These are phyloP conservation scores for Euphonia xanthogaster DNA, from an alignment of 2,797 vertebrate genomes.

Conservation along the genomic window DNA sequence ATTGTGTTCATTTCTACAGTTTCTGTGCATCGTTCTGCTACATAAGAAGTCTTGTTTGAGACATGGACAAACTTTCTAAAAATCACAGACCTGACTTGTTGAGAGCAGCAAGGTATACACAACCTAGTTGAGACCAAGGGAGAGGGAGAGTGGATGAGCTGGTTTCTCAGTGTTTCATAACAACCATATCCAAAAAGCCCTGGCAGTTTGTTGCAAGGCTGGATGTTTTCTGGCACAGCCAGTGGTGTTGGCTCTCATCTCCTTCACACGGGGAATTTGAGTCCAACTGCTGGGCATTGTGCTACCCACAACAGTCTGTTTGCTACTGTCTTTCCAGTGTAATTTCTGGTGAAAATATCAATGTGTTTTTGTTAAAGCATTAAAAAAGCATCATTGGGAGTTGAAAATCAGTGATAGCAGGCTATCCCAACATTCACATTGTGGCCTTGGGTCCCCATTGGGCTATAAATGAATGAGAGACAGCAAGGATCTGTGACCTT, in stretches of 20 bases:
- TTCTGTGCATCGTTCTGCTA: background rate
- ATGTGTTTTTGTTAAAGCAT: background rate
- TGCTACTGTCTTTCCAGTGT: background rate
- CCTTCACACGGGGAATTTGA: background rate
- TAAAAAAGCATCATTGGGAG: background rate
- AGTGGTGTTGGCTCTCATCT: background rate
- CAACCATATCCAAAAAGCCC: fast-evolving
- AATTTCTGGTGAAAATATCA: background rate
- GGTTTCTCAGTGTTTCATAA: background rate
- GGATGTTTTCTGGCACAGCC: background rate
- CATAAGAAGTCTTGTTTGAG: background rate
- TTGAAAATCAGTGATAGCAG: background rate
- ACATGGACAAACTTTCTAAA: background rate
- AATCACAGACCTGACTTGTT: background rate
- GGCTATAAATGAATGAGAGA: background rate
- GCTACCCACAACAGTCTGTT: background rate
- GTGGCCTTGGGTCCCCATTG: background rate
- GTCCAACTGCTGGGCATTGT: background rate
- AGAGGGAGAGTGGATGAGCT: background rate
- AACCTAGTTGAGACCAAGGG: background rate
- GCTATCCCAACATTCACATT: background rate
- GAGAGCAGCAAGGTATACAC: background rate
- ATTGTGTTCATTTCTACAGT: background rate
- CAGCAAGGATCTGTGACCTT: background rate
- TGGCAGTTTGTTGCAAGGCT: background rate